A percentile compares a stretch with the other conserved stretches of the same genome.
Evolutionary conservation across 2,888 invertebrate species (phyloP).

Genomic region (Hecatera dysodea): DNA sequence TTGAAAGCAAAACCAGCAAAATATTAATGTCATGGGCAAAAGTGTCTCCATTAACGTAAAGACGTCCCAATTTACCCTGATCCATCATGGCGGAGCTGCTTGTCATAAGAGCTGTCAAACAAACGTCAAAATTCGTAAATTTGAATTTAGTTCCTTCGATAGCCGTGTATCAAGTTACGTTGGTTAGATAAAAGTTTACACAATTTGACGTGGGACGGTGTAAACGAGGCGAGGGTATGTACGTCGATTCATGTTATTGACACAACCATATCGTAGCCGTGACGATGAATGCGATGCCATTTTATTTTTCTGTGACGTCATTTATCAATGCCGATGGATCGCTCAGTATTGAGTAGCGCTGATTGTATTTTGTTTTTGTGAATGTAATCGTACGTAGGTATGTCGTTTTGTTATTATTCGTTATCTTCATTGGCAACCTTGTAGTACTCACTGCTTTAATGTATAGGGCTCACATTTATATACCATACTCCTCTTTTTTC

Average conservation of each 20-base stretch:
- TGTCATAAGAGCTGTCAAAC: background rate
- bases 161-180: conserved; percentile 3
- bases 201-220: conserved; percentile 53
- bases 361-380: conserved; percentile 45
- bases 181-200: conserved; percentile 39
- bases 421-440: too few relatives aligned
- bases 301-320: conserved; percentile 53
- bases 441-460: too few relatives aligned
- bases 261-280: conserved; percentile 52
- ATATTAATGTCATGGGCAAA: conserved; percentile 36
- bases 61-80: conserved; percentile 20
- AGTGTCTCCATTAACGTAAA: conserved; percentile 27
- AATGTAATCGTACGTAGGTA: conserved; percentile 8
- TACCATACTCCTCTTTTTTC: too few relatives aligned
- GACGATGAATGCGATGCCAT: conserved; percentile 40
- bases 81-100: background rate
- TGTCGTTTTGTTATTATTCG: background rate
- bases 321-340: conserved; percentile 27
- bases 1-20: conserved; percentile 19
- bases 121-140: background rate
- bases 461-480: too few relatives aligned
- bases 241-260: conserved; percentile 53
- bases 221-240: conserved; percentile 58
- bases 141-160: conserved; percentile 5
- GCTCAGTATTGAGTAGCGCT: conserved; percentile 32